These are phyloP conservation scores for Drosophila funebris DNA, from an alignment of 1,140 invertebrate genomes.

Conservation along the genomic window DNA sequence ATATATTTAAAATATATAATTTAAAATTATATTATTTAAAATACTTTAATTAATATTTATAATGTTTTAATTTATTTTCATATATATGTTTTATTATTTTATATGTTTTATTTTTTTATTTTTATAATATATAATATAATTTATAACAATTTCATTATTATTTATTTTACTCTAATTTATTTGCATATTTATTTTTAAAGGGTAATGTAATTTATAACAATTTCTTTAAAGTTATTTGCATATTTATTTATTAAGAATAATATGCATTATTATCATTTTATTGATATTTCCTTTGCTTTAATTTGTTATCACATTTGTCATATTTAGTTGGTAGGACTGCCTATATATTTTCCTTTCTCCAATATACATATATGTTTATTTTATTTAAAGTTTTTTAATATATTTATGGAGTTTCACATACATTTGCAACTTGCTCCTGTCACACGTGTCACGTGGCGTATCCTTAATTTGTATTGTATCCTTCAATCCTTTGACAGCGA, in stretches of 20 bases:
- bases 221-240: too few relatives aligned
- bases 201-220: too few relatives aligned
- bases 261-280: too few relatives aligned
- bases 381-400: neutral
- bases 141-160: neutral
- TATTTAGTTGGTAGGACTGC: neutral
- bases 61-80: neutral
- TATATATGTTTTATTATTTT: neutral
- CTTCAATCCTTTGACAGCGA: neutral
- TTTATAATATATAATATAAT: neutral
- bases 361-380: neutral
- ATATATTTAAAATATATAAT: too few relatives aligned
- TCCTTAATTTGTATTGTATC: slow-evolving; percentile 2
- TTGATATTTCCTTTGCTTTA: too few relatives aligned
- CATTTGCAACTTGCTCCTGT: slow-evolving; percentile 5
- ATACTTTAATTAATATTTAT: neutral
- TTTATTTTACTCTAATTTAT: too few relatives aligned
- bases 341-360: neutral
- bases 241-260: too few relatives aligned
- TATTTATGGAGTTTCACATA: neutral
- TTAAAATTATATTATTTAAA: too few relatives aligned
- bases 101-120: neutral
- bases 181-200: too few relatives aligned
- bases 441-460: neutral
- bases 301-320: neutral